A percentile compares a stretch with the other conserved stretches of the same genome.
Conservation (phyloP, 2,113 vertebrate species). For the Melanerpes aurifrons region DNA sequence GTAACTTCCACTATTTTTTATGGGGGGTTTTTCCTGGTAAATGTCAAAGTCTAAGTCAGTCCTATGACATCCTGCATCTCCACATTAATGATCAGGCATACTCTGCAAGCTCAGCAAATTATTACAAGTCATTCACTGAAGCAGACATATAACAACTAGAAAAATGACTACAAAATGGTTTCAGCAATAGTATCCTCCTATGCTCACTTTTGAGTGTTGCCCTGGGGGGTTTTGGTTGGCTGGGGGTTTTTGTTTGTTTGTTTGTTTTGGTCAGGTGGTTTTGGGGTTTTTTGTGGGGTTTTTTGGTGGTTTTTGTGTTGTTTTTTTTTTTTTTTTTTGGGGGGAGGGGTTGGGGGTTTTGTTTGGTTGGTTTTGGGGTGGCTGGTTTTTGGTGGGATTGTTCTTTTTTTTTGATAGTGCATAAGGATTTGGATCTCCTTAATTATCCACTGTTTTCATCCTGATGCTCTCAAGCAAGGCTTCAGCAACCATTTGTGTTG, state of each 20-base stretch:
- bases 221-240: background rate
- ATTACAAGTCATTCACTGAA: background rate
- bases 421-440: background rate
- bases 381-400: no score
- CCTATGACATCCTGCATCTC: background rate
- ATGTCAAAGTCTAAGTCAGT: background rate
- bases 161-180: background rate
- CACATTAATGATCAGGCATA: background rate
- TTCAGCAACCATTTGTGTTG: background rate
- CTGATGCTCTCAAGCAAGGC: background rate
- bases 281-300: background rate
- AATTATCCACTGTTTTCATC: background rate
- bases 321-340: no score
- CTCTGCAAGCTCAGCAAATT: background rate
- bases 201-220: background rate
- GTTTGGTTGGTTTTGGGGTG: no score
- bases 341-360: no score
- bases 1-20: rapidly evolving
- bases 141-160: background rate
- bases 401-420: background rate
- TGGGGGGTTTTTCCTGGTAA: background rate
- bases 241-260: no score
- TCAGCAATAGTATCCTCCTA: background rate
- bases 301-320: no score
- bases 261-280: no score